Base-by-base conservation (phyloP, 2,888 invertebrate genomes). In the Eilema depressum region DNA sequence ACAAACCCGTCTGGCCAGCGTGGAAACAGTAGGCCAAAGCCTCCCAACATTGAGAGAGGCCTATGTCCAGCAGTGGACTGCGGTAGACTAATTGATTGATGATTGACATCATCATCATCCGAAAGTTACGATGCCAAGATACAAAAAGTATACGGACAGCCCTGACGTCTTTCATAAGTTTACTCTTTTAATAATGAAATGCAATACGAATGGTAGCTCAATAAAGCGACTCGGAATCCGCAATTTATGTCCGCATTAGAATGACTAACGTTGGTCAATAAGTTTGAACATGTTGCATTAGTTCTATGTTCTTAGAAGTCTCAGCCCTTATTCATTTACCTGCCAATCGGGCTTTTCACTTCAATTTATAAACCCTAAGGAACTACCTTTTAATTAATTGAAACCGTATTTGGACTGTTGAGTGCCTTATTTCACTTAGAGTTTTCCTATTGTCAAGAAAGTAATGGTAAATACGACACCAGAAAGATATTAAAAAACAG, bases 211-310 rank as follows among this genome's bases (percentile, higher is more conserved):
- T 89, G 86, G 87, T 88, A 88, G 91, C 89, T 89, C 89, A 89
- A 90, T 91, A 90, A 87, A 89, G 87, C 85, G 88, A 84, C 83
- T 85, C 75, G 85, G 84, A 82, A 83, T 81, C 83, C 86, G 83
- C 89, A 92, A 93, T 93, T 93, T 89, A 93, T 92, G 90, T 83
- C 83, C 86, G 82, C 90, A 91, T 93, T 93, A 93, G 91, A 90
- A 88, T 91, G 91, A 93, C 79, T 89, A 88, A 93, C 88, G 89
- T 81, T 89, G 89, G 90, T 89, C 92, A 90, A 90, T 92, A 89
- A 90, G 85, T 85, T 86, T 78, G 78, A 78, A 83, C 88, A 91
- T 89, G 85, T 82, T 74, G 75, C 84, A 83, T 86, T 88, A 86
- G 85, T 85, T 85, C 80, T 76, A 79, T 82, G 80, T 77, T 78